Percentiles rank a stretch among this genome's conserved stretches.
phyloP scores from a whole-genome alignment of 1,140 invertebrate species.

The Leucophenga varia region DNA sequence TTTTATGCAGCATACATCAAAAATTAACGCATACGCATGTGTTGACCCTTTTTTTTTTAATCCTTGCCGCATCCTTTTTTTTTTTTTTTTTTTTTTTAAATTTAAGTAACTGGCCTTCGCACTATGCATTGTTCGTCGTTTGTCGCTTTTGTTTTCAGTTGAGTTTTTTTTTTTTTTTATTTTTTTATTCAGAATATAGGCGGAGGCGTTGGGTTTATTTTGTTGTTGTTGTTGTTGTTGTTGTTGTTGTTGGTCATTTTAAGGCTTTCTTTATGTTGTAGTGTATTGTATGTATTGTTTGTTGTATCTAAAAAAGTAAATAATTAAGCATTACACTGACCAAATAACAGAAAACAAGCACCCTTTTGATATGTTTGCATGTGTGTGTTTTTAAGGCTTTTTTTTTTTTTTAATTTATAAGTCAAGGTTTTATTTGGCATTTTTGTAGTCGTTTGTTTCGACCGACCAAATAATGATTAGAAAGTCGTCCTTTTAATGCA shows the following conservation, averaged over 20 bases:
- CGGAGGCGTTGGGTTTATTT: slow-evolving; percentile 10
- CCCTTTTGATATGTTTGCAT: no score
- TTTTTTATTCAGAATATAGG: not conserved
- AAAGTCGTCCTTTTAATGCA: slow-evolving; percentile 27
- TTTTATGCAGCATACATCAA: slow-evolving; percentile 50
- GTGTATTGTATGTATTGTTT: no score
- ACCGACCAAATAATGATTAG: slow-evolving; percentile 46
- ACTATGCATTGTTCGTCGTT: slow-evolving; percentile 18
- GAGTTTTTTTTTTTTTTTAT: slow-evolving; percentile 9
- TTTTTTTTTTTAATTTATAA: slow-evolving; percentile 1
- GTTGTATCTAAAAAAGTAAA: slow-evolving; percentile 36
- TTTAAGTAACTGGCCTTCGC: no score
- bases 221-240: slow-evolving; percentile 9
- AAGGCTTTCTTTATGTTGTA: no score
- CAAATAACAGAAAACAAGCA: slow-evolving; percentile 29
- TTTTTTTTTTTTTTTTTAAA: no score
- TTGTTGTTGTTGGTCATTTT: no score
- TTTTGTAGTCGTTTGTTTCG: slow-evolving; percentile 35
- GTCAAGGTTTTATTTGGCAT: slow-evolving; percentile 22
- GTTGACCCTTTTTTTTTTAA: slow-evolving; percentile 40
- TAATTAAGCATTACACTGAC: slow-evolving; percentile 54
- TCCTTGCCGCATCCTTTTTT: not conserved
- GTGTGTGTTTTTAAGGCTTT: not conserved
- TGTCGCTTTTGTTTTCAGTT: slow-evolving; percentile 28
- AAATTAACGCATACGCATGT: slow-evolving; percentile 42